A percentile compares a stretch with the other conserved stretches of the same genome.
Evolutionary conservation across 2,797 vertebrate species (phyloP).

Genomic region (Mormyrops attenuatus): DNA sequence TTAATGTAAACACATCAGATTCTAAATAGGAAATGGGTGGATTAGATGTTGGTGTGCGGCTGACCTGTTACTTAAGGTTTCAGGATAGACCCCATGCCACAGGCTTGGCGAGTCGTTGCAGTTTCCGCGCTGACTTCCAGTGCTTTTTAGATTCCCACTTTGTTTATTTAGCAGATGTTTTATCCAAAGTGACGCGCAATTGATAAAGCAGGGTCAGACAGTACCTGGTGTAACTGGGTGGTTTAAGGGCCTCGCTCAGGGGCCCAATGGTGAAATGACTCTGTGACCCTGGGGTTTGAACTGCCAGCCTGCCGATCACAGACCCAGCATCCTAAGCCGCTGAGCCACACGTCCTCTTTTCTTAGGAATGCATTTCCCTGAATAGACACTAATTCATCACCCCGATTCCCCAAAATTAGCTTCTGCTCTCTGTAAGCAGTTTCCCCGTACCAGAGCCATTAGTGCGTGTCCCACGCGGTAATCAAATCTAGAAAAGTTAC

Average conservation of each 20-base stretch:
- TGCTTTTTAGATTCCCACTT: not conserved
- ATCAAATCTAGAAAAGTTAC: not conserved
- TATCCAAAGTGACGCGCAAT: not conserved
- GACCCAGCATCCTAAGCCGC: not conserved
- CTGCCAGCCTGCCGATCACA: not conserved
- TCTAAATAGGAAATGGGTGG: not conserved
- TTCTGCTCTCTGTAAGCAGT: not conserved
- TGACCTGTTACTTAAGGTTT: not conserved
- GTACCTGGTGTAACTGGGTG: not conserved
- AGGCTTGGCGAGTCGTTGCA: not conserved
- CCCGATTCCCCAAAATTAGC: not conserved
- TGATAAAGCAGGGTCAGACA: not conserved
- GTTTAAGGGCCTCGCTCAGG: not conserved
- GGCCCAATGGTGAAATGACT: not conserved
- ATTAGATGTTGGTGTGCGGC: not conserved
- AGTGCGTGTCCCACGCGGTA: not conserved
- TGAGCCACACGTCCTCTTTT: not conserved
- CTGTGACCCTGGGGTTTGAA: not conserved
- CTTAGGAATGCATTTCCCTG: not conserved
- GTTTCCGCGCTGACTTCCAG: not conserved
- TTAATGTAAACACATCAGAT: not conserved
- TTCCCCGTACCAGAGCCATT: not conserved
- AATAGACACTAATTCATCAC: not conserved
- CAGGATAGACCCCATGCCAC: not conserved
- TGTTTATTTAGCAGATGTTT: not conserved